Conservation (phyloP, 2,888 invertebrate genomes). For the Seira musarum region DNA sequence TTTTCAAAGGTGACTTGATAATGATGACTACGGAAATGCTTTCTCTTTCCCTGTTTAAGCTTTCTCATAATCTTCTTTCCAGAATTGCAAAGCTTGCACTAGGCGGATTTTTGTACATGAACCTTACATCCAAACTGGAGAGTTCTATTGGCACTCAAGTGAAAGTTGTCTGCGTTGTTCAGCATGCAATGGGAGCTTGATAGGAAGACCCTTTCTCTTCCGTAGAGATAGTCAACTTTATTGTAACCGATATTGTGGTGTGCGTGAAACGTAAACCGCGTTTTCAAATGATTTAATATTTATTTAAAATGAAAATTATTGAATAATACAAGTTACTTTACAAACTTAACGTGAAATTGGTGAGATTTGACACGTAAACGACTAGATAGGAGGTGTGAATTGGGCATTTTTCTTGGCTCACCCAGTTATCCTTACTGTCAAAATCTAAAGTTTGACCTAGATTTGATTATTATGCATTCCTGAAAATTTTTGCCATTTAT, state of each 20-base stretch:
- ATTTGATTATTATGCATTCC: too few species aligned
- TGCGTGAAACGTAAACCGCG: conserved; percentile 9
- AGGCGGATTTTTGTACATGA: conserved; percentile 39
- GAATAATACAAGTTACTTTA: too few species aligned
- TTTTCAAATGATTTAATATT: too few species aligned
- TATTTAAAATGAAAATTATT: too few species aligned
- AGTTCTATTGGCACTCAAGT: conserved; percentile 54
- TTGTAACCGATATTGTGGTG: conserved; percentile 60
- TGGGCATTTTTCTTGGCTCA: too few species aligned
- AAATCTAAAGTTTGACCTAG: too few species aligned
- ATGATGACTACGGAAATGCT: not conserved
- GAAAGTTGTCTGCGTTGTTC: conserved; percentile 53
- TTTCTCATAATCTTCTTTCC: not conserved
- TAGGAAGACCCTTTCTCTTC: conserved; percentile 43
- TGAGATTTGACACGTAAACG: too few species aligned
- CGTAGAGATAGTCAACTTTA: conserved; percentile 48
- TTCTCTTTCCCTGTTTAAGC: conserved; percentile 29
- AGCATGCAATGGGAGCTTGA: conserved; percentile 48
- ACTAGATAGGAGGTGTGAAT: too few species aligned
- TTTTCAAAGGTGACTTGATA: conserved; percentile 38
- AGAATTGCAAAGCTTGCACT: conserved; percentile 48
- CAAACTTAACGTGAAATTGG: too few species aligned
- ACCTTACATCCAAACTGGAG: conserved; percentile 52
- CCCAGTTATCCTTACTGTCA: too few species aligned
- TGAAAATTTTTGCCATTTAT: too few species aligned